Evolutionary conservation across 2,113 vertebrate genomes (phyloP).

Genomic region (Spizaetus ornatus): DNA sequence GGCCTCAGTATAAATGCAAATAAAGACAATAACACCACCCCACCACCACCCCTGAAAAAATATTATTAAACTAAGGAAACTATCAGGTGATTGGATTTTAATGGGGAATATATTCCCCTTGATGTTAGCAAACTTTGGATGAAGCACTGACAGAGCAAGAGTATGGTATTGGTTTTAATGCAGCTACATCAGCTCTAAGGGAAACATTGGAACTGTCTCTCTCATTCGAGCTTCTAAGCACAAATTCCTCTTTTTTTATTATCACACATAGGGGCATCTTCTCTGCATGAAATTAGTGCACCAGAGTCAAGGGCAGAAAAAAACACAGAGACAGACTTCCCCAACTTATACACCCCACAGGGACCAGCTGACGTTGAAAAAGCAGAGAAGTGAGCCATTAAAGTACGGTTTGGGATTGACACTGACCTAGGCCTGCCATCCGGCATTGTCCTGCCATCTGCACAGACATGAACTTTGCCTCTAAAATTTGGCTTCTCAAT

Average conservation of each 20-base stretch:
- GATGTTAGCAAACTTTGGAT: neutral
- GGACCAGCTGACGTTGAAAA: constrained; percentile 75
- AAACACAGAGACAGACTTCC: constrained; percentile 65
- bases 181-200: neutral
- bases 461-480: constrained; percentile 92
- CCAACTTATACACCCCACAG: constrained; percentile 67
- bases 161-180: neutral
- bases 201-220: neutral
- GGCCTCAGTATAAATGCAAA: neutral
- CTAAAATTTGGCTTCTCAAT: constrained; percentile 85
- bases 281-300: constrained; percentile 63
- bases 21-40: neutral
- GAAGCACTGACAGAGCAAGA: neutral
- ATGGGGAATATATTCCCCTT: neutral
- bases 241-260: neutral
- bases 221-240: neutral
- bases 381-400: constrained; percentile 83
- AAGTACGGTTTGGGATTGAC: constrained; percentile 82
- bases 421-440: constrained; percentile 86
- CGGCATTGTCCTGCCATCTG: constrained; percentile 92
- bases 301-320: constrained; percentile 81
- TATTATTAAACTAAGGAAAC: neutral
- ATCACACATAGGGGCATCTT: neutral
- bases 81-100: neutral
- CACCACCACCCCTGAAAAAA: neutral